These are phyloP conservation scores for Trichonephila inaurata DNA, from an alignment of 1,140 invertebrate genomes.

Conservation along the genomic window DNA sequence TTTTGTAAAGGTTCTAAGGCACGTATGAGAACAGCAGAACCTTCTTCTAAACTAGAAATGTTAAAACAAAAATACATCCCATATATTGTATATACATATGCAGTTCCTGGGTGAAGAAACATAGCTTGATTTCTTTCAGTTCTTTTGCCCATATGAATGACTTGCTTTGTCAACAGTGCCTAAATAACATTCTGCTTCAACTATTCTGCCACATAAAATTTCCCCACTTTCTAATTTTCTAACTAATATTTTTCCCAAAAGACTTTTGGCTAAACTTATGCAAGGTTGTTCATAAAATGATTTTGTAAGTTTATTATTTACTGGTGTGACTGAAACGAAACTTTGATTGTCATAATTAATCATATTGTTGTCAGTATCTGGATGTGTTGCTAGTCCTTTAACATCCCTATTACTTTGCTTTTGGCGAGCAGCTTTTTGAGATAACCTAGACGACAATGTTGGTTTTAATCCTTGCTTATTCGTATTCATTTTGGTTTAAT, in stretches of 20 bases:
- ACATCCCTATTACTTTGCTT: not conserved
- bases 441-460: not conserved
- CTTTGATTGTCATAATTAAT: not conserved
- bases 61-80: constrained; percentile 92
- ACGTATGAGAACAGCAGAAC: constrained; percentile 87
- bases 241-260: constrained; percentile 87
- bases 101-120: constrained; percentile 90
- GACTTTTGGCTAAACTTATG: constrained; percentile 82
- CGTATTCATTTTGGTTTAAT: not conserved
- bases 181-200: constrained; percentile 90
- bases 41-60: constrained; percentile 87
- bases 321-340: not conserved
- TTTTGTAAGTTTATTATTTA: constrained; percentile 3
- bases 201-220: constrained; percentile 85
- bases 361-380: too few species aligned
- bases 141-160: constrained; percentile 85
- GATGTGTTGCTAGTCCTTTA: not conserved
- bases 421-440: not conserved
- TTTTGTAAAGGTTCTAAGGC: constrained; percentile 87
- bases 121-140: constrained; percentile 88
- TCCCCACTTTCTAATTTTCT: constrained; percentile 83
- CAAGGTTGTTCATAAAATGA: constrained; percentile 75
- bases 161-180: constrained; percentile 88
- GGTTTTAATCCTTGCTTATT: not conserved
- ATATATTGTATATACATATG: constrained; percentile 90